Evolutionary conservation across 1,140 invertebrate genomes (phyloP).

Genomic region (Drosophila eugracilis): DNA sequence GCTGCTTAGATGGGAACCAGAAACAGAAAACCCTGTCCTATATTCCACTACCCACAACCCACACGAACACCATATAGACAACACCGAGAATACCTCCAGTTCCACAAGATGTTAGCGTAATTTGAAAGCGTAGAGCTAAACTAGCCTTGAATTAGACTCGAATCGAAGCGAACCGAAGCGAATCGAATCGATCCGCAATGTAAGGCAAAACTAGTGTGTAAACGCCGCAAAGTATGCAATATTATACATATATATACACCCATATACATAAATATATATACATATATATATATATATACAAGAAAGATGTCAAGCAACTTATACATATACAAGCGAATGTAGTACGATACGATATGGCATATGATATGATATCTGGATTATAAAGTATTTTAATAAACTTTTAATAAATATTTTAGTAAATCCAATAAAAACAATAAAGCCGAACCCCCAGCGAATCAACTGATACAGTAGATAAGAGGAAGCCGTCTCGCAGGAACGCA

Average conservation of each 20-base stretch:
- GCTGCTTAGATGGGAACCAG: constrained; percentile 14
- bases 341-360: constrained; percentile 66
- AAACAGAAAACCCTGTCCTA: background rate
- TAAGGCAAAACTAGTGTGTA: constrained; percentile 65
- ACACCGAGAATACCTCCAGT: constrained; percentile 71
- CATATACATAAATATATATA: constrained; percentile 55
- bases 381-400: constrained; percentile 83
- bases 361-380: constrained; percentile 70
- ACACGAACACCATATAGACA: constrained; percentile 6
- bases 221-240: constrained; percentile 81
- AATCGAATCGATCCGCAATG: too few relatives aligned
- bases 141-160: constrained; percentile 78
- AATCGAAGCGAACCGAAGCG: constrained; percentile 51
- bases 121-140: constrained; percentile 56
- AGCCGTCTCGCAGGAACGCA: background rate
- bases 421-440: constrained; percentile 47
- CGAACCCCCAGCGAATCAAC: constrained; percentile 24
- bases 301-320: constrained; percentile 52
- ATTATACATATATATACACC: constrained; percentile 65
- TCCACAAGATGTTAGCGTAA: constrained; percentile 61
- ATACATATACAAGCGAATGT: constrained; percentile 51
- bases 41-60: background rate
- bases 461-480: constrained; percentile 3
- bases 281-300: constrained; percentile 59
- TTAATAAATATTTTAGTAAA: constrained; percentile 83